A percentile compares a stretch with the other conserved stretches of the same genome.
Evolutionary conservation across 53 echinoderm and acorn worm genomes (phyloP).

Genomic region (Paelopatides confundens): DNA sequence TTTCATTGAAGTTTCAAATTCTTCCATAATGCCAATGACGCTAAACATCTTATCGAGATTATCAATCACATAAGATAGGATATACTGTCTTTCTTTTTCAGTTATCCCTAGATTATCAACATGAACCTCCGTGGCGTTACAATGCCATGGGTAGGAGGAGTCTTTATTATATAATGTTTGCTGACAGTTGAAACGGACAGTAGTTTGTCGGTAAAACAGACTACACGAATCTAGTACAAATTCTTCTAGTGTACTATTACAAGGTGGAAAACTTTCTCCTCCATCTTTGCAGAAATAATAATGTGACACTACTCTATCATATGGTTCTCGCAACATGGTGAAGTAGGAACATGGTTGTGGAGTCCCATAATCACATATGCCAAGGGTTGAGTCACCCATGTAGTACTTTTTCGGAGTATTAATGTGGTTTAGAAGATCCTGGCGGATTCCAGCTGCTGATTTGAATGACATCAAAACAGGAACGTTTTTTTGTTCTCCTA

Average conservation of each 20-base stretch:
- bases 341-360: constrained; percentile 58
- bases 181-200: constrained; percentile 34
- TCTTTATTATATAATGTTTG: not conserved
- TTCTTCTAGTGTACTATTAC: constrained; percentile 46
- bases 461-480: constrained; percentile 17
- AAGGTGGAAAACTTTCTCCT: constrained; percentile 15
- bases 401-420: not conserved
- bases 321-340: constrained; percentile 61
- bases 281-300: constrained; percentile 60
- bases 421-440: not conserved
- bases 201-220: constrained; percentile 38
- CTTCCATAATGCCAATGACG: constrained; percentile 62
- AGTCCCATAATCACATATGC: constrained; percentile 48
- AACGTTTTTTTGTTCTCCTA: too few relatives aligned
- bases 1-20: constrained; percentile 50
- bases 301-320: constrained; percentile 39
- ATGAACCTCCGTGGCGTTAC: constrained; percentile 31
- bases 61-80: constrained; percentile 28
- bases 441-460: not conserved
- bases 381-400: constrained; percentile 47
- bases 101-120: constrained; percentile 28
- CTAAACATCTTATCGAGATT: constrained; percentile 64
- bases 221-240: constrained; percentile 53
- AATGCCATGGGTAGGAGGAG: not conserved
- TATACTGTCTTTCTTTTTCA: not conserved